Evolutionary conservation across 1,140 invertebrate species (phyloP).

Genomic region (Anagrus nilaparvatae): DNA sequence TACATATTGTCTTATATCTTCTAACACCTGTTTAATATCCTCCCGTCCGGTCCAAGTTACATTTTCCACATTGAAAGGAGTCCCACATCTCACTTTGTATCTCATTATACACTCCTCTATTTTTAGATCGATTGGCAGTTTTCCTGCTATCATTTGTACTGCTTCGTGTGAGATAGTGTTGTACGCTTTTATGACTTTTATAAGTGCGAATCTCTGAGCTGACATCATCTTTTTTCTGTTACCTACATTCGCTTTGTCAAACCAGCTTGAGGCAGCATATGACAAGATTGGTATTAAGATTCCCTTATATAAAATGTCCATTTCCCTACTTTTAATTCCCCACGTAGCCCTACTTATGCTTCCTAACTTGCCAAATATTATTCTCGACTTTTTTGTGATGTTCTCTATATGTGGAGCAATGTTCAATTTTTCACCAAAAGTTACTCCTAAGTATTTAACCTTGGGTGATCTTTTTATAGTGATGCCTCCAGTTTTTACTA

Average conservation of each 20-base stretch:
- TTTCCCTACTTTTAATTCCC: slow-evolving; percentile 14
- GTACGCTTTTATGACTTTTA: slow-evolving; percentile 19
- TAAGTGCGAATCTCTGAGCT: slow-evolving; percentile 19
- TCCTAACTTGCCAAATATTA: slow-evolving; percentile 3
- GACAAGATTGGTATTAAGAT: slow-evolving; percentile 17
- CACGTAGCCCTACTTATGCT: slow-evolving; percentile 9
- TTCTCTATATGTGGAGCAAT: neutral
- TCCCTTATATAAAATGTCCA: slow-evolving; percentile 19
- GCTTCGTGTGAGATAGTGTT: slow-evolving; percentile 20
- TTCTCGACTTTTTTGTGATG: neutral
- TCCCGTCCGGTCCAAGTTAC: neutral
- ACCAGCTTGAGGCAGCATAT: slow-evolving; percentile 26
- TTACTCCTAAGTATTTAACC: slow-evolving; percentile 12
- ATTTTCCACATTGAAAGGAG: neutral
- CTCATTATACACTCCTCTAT: neutral
- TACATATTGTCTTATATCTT: no score
- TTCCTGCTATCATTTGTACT: slow-evolving; percentile 7
- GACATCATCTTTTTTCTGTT: slow-evolving; percentile 1
- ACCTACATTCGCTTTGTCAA: slow-evolving; percentile 4
- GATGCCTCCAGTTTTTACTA: neutral
- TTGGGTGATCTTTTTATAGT: neutral
- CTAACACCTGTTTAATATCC: neutral
- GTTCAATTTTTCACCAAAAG: neutral
- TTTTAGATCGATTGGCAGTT: slow-evolving; percentile 10
- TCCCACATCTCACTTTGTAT: slow-evolving; percentile 5